Conservation (phyloP, 2,797 vertebrate genomes). For the Semaprochilodus insignis region DNA sequence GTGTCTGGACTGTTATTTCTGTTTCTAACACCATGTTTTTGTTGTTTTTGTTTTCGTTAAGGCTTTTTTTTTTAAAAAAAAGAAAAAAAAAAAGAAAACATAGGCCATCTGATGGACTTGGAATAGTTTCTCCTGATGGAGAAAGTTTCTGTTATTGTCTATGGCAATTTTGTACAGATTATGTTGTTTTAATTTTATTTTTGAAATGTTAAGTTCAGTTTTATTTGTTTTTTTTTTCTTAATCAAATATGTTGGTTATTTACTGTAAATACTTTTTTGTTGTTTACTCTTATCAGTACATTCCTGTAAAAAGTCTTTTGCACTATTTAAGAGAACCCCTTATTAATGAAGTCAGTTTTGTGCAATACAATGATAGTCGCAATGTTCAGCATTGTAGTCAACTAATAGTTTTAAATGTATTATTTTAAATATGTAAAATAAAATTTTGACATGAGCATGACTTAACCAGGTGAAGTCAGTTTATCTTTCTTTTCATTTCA, state of each 20-base stretch:
- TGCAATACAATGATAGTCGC: conserved; percentile 94
- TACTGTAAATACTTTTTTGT: conserved; percentile 88
- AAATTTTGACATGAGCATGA: conserved; percentile 95
- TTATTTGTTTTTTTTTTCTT: conserved; percentile 68
- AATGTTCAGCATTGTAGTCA: conserved; percentile 93
- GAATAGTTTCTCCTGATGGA: conserved; percentile 85
- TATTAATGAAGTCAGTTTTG: conserved; percentile 92
- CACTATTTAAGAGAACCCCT: conserved; percentile 94
- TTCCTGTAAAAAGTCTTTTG: conserved; percentile 98
- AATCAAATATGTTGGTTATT: conserved; percentile 84
- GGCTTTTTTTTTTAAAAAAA: conserved; percentile 70
- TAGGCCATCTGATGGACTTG: conserved; percentile 78
- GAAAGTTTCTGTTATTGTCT: conserved; percentile 89
- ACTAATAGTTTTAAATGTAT: conserved; percentile 94
- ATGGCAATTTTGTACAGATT: conserved; percentile 91
- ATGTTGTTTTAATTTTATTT: conserved; percentile 74
- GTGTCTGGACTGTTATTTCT: conserved; percentile 93
- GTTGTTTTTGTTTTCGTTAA: conserved; percentile 73
- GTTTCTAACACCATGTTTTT: conserved; percentile 82
- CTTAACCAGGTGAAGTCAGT: conserved; percentile 83
- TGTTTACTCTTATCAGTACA: conserved; percentile 88
- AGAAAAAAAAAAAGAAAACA: conserved; percentile 59
- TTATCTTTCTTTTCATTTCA: conserved; percentile 61
- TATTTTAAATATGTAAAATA: conserved; percentile 99
- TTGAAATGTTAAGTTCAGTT: conserved; percentile 70